These are phyloP conservation scores for Zoanthus sociatus DNA, from an alignment of 92 coral and sea anemone genomes.

Conservation along the genomic window DNA sequence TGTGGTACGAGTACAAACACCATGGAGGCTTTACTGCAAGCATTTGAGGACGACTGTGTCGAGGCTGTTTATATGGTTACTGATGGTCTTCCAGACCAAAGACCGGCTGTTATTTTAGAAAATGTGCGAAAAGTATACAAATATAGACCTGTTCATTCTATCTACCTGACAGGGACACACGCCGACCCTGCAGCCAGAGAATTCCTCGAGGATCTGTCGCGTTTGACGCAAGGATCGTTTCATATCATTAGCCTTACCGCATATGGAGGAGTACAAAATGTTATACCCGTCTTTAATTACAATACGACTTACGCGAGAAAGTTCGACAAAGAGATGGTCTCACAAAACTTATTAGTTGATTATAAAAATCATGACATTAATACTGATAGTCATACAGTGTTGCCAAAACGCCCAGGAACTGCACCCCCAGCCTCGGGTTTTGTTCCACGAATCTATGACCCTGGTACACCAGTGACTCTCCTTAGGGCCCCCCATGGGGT, in stretches of 20 bases:
- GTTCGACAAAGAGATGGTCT: conserved; percentile 66
- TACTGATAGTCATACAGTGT: not conserved
- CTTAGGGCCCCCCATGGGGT: conserved; percentile 79
- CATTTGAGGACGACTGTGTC: conserved; percentile 83
- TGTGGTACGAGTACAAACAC: conserved; percentile 98
- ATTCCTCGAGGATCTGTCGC: conserved; percentile 88
- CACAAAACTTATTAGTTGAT: conserved; percentile 43
- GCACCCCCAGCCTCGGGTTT: conserved; percentile 87
- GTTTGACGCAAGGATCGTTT: conserved; percentile 90
- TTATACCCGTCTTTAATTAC: conserved; percentile 81
- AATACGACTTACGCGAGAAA: conserved; percentile 72
- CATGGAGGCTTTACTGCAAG: conserved; percentile 94
- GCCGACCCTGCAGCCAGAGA: conserved; percentile 89
- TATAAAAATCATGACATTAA: conserved; percentile 2
- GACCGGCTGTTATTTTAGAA: conserved; percentile 85
- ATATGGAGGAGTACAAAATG: conserved; percentile 86
- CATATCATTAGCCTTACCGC: conserved; percentile 79
- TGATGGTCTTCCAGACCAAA: conserved; percentile 96
- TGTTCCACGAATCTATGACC: conserved; percentile 70
- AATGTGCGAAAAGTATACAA: conserved; percentile 81
- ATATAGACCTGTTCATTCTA: conserved; percentile 90
- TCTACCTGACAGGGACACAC: conserved; percentile 87
- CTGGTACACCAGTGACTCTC: conserved; percentile 65
- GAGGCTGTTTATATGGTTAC: conserved; percentile 96
- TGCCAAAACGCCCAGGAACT: conserved; percentile 72